Conservation (phyloP, 2,113 vertebrate species). For the Theristicus caerulescens region DNA sequence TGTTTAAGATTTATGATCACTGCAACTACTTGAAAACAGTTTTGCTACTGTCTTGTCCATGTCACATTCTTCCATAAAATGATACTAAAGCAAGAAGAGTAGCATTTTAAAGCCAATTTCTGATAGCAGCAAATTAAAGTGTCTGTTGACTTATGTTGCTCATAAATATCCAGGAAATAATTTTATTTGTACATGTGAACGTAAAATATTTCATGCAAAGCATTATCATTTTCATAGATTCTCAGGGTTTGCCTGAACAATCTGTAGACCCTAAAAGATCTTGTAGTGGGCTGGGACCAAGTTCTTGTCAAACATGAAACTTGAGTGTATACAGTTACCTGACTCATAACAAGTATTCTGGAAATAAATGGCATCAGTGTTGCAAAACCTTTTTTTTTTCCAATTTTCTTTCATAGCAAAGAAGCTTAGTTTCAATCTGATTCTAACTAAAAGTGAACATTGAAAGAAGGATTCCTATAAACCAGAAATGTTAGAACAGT, state of each 20-base stretch:
- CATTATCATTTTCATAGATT: background rate
- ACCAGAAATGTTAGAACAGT: background rate
- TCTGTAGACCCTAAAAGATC: background rate
- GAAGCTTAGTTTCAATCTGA: background rate
- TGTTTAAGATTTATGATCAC: background rate
- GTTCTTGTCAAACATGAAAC: background rate
- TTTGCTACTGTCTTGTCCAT: background rate
- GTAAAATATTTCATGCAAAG: background rate
- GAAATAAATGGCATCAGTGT: background rate
- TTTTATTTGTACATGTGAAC: background rate
- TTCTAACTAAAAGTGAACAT: background rate
- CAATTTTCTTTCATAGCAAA: background rate
- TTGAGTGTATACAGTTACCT: background rate
- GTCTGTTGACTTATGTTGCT: background rate
- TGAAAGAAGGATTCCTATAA: background rate
- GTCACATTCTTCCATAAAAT: background rate
- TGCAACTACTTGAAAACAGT: background rate
- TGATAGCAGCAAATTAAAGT: background rate
- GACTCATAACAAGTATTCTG: background rate
- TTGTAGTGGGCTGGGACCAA: background rate
- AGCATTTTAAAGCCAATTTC: background rate
- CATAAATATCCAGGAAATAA: background rate
- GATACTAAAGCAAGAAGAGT: background rate
- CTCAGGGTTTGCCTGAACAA: background rate
- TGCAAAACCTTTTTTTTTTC: background rate